phyloP scores from a whole-genome alignment of 2,797 vertebrate species.

The Hoplostethus mediterraneus region DNA sequence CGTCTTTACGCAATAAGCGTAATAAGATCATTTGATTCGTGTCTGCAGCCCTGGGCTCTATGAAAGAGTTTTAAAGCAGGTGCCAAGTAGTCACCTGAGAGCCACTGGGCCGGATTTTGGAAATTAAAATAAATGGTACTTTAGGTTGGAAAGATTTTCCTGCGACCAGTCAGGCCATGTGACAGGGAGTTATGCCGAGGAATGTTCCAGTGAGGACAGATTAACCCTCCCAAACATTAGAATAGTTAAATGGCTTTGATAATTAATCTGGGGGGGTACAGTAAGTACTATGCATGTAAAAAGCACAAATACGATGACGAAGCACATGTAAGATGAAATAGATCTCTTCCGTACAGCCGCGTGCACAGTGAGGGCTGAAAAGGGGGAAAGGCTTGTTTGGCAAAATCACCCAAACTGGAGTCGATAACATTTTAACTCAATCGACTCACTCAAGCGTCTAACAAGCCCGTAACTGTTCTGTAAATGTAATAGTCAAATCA shows the following conservation, averaged over 20 bases:
- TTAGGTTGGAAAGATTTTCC: conserved; percentile 54
- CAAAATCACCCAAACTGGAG: conserved; percentile 1
- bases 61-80: conserved; percentile 21
- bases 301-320: conserved; percentile 31
- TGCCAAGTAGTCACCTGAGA: conserved; percentile 63
- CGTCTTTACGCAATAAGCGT: conserved; percentile 10
- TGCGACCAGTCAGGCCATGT: conserved; percentile 65
- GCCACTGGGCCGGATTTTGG: conserved; percentile 37
- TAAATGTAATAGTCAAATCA: too few relatives aligned
- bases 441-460: background rate
- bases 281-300: conserved; percentile 44
- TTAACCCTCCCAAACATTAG: conserved; percentile 76
- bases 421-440: background rate
- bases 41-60: conserved; percentile 27
- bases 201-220: conserved; percentile 80
- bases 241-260: conserved; percentile 67
- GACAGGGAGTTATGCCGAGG: conserved; percentile 73
- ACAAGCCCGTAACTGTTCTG: too few relatives aligned
- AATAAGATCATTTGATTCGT: conserved; percentile 20
- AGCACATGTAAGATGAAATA: conserved; percentile 25
- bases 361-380: background rate
- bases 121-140: conserved; percentile 47
- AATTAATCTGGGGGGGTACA: conserved; percentile 60
- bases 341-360: background rate
- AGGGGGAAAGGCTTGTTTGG: background rate